A percentile compares a stretch with the other conserved stretches of the same genome.
Evolutionary conservation across 2,113 vertebrate species (phyloP).

Genomic region (Camarhynchus parvulus): DNA sequence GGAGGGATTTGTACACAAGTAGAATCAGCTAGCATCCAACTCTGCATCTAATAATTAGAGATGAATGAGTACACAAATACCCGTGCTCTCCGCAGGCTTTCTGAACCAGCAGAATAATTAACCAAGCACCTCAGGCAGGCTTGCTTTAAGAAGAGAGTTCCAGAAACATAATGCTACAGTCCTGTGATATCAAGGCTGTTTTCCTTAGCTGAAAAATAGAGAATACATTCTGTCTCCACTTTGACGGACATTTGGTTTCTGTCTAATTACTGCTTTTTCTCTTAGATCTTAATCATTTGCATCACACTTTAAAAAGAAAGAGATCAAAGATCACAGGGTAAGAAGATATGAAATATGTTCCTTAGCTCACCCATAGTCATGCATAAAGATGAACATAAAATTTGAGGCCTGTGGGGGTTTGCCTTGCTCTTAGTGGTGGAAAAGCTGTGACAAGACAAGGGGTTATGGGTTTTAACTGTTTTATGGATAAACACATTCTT

Average conservation of each 20-base stretch:
- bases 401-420: not conserved
- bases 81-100: constrained; percentile 20
- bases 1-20: not conserved
- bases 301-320: constrained; percentile 22
- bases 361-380: not conserved
- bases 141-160: constrained; percentile 16
- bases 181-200: constrained; percentile 23
- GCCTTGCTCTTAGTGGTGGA: not conserved
- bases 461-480: not conserved
- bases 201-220: constrained; percentile 15
- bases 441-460: not conserved
- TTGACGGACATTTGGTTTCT: constrained; percentile 7
- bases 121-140: constrained; percentile 12
- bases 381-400: not conserved
- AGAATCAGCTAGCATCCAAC: constrained; percentile 29
- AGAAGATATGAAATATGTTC: constrained; percentile 19
- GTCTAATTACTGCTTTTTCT: constrained; percentile 43
- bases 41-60: constrained; percentile 55
- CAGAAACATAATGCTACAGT: constrained; percentile 20
- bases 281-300: constrained; percentile 43
- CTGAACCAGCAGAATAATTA: constrained; percentile 64
- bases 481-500: not conserved
- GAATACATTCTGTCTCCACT: not conserved
- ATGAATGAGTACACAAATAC: constrained; percentile 38
- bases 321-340: constrained; percentile 22